Conservation (phyloP, 2,797 vertebrate genomes). For the Falco peregrinus region DNA sequence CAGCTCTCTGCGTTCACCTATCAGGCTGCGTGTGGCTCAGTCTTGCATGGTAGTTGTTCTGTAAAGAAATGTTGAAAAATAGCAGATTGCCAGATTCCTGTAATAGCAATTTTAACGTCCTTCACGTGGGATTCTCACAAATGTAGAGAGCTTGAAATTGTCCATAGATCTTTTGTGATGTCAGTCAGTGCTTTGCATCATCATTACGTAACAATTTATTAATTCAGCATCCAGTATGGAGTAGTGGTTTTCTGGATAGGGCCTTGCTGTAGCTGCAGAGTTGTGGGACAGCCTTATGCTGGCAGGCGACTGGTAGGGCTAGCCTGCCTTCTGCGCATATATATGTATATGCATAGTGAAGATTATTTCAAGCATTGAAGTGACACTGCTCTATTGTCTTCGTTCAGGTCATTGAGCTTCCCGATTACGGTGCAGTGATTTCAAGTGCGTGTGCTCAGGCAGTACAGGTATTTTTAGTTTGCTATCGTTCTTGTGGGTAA, state of each 20-base stretch:
- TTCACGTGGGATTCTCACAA: neutral
- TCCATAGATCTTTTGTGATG: neutral
- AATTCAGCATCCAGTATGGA: neutral
- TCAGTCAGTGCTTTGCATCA: neutral
- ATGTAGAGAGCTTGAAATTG: neutral
- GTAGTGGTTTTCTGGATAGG: neutral
- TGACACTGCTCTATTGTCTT: neutral
- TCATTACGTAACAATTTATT: neutral
- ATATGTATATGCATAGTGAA: neutral
- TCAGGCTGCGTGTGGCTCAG: neutral
- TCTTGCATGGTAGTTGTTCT: fast-evolving
- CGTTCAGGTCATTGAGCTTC: neutral
- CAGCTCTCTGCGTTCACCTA: neutral
- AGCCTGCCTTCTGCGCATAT: neutral
- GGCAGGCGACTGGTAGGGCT: neutral
- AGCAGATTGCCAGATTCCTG: neutral
- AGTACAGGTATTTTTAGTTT: neutral
- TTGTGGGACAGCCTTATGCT: neutral
- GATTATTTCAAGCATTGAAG: neutral
- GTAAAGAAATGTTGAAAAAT: neutral
- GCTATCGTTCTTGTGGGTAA: neutral
- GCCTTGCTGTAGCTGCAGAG: neutral
- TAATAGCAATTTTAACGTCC: neutral
- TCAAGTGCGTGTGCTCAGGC: neutral
- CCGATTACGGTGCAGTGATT: neutral